Base-by-base conservation (phyloP, 2,888 invertebrate genomes). In the Orthosia incerta region DNA sequence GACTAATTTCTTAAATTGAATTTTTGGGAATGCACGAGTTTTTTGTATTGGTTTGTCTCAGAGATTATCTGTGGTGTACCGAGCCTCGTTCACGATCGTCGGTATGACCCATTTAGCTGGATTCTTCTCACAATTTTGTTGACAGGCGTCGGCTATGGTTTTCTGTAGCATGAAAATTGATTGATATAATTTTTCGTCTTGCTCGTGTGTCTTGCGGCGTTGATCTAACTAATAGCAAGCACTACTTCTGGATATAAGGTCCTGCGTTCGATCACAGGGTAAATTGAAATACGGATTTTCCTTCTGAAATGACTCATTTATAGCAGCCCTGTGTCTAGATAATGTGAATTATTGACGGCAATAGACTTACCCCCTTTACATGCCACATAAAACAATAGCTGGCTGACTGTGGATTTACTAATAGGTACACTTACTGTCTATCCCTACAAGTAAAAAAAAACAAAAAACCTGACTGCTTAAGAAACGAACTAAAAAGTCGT, bases 1-100 rank as follows among this genome's bases (percentile, higher is more conserved):
- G 81, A 85, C 87, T 86, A 88, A 86, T 86, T 87, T 82, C 64
- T 60, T 76, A 87, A 87, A 87, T 87, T 85, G 84, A 87, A 82
- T 87, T 81, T 86, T 79, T 78, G 71, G 80, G 82, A 84, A 83
- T 81, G 86, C 87, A 87, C 86, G 87, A 80, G 53, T n/a, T 71
- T 71, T 80, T 73, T 71, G 31, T 76, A 71, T 71, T 16, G 50
- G 72, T 39, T 70, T 83, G 76, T 79, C 59, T 71, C 75, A 57
- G 61, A 57, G 20, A 81, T 85, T 77, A 71, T 70, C 65, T 63
- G 80, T 85, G 83, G 76, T 62, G 53, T 80, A 79, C 75, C 55
- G 71, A 26, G 80, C 7, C n/a, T 46, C 45, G 60, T 71, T 79
- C 77, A 80, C 76, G 84, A 83, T 13, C 16, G 48, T 55, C 56